A percentile compares a stretch with the other conserved stretches of the same genome.
These are phyloP conservation scores for Hiodon tergisus DNA, from an alignment of 2,113 vertebrate species.

Conservation along the genomic window DNA sequence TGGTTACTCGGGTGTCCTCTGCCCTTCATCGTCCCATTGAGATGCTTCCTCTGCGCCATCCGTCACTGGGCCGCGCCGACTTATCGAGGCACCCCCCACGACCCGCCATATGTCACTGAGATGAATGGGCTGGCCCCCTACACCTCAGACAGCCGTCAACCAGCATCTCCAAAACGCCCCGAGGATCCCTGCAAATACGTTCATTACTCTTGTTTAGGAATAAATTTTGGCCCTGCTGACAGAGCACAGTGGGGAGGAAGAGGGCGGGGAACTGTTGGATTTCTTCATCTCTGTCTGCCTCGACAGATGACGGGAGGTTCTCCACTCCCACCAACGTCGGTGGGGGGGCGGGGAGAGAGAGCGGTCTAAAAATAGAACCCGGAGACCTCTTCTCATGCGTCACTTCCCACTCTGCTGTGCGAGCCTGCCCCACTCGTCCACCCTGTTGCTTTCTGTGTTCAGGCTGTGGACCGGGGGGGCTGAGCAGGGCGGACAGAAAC, in stretches of 20 bases:
- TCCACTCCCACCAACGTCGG: no score
- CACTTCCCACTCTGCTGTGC: no score
- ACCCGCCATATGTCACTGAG: slow-evolving; percentile 1
- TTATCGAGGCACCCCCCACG: neutral
- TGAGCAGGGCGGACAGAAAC: neutral
- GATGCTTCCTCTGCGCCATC: neutral
- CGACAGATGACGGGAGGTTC: no score
- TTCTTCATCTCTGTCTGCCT: no score
- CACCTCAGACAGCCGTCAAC: neutral
- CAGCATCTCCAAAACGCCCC: neutral
- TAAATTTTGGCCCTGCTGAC: no score
- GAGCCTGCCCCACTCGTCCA: no score
- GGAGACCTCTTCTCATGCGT: no score
- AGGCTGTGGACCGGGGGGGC: neutral
- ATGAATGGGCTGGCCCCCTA: neutral
- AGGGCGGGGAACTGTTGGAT: no score
- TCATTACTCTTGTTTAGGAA: no score
- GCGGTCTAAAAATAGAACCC: no score
- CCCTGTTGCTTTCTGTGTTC: neutral
- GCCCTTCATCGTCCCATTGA: slow-evolving; percentile 8
- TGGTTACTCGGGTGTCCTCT: neutral
- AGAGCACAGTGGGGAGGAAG: no score
- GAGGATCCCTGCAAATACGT: neutral
- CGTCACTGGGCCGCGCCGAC: neutral
- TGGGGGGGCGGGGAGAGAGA: no score